phyloP scores from a whole-genome alignment of 2,888 invertebrate species.

The Keiferia lycopersicella region DNA sequence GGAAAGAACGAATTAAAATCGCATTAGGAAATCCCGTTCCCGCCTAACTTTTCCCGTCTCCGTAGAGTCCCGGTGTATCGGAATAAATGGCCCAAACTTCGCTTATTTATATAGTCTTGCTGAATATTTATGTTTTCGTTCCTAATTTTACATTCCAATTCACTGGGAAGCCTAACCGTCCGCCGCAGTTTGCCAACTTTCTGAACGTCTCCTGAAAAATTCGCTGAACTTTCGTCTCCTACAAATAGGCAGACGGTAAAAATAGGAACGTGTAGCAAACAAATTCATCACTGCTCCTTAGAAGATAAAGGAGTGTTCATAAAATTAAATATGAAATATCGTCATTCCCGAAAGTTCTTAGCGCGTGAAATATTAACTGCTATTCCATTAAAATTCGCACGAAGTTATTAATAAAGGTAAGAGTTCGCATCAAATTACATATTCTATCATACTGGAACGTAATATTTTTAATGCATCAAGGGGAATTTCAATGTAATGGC shows the following conservation, averaged over 20 bases:
- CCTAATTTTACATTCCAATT: conserved; percentile 68
- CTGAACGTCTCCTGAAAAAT: neutral
- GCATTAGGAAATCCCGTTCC: conserved; percentile 79
- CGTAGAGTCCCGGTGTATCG: conserved; percentile 75
- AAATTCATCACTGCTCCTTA: neutral
- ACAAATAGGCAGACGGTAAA: neutral
- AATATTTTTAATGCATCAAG: conserved; percentile 20
- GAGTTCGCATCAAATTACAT: conserved; percentile 10
- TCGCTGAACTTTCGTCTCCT: neutral
- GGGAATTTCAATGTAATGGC: conserved; percentile 40
- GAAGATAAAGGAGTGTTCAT: neutral
- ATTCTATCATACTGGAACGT: conserved; percentile 19
- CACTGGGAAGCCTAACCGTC: conserved; percentile 51
- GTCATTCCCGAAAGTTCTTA: conserved; percentile 16
- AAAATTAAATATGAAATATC: conserved; percentile 5
- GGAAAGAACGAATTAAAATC: conserved; percentile 79
- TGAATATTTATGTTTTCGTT: conserved; percentile 76
- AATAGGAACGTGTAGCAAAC: neutral
- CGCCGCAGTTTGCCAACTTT: conserved; percentile 9
- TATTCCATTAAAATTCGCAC: conserved; percentile 26
- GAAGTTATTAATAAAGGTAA: conserved; percentile 24
- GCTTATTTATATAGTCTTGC: conserved; percentile 77
- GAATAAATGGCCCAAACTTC: conserved; percentile 79
- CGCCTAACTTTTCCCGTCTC: conserved; percentile 77
- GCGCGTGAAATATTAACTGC: conserved; percentile 28